Evolutionary conservation across 2,113 vertebrate species (phyloP), one percentile per base, ranked within the genome.

Genomic region (Ifrita kowaldi): DNA sequence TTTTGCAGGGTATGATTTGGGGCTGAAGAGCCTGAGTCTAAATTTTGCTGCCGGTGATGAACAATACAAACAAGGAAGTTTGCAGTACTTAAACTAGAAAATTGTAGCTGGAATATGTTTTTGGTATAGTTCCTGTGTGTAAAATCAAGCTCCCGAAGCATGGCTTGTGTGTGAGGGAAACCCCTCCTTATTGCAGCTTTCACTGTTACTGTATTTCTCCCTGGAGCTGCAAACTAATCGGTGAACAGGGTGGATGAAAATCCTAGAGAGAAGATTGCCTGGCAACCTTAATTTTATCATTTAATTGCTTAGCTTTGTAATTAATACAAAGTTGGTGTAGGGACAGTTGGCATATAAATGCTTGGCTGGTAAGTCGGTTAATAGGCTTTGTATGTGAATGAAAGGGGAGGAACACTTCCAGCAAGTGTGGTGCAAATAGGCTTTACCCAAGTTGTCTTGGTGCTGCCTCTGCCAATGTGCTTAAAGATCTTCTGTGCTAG

Each of bases 401-500:
- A 90, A 96, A 90, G 52, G 62, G 33, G 28, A 39, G 90, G 71
- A 93, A 50, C 33, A 65, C 30, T 95, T 90, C 83, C 79, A 85
- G 33, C 53, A 77, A 92, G 53, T 30, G 63, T 41, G 55, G 52
- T 60, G 49, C 60, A 88, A 90, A 86, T 23, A 53, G 56, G 76
- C 65, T 95, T 94, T 84, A 27, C 42, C 74, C 67, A 56, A 75
- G 64, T 86, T 88, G 35, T 78, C 64, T 75, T 74, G 64, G 52
- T 84, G 49, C 56, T 86, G 44, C 71, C 37, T 92, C 76, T 89
- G 76, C 88, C 76, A 89, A 7, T 1, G 2, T 53, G 47, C 87
- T 82, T 44, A 44, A 87, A 95, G 44, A 64, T 89, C 68, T 82
- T 44, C 56, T 84, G 46, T 60, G n/a, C 76, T 71, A 27, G 24